Percentiles rank a stretch among this genome's conserved stretches.
phyloP scores from a whole-genome alignment of 1,140 invertebrate genomes.

The Mylabris phalerata region DNA sequence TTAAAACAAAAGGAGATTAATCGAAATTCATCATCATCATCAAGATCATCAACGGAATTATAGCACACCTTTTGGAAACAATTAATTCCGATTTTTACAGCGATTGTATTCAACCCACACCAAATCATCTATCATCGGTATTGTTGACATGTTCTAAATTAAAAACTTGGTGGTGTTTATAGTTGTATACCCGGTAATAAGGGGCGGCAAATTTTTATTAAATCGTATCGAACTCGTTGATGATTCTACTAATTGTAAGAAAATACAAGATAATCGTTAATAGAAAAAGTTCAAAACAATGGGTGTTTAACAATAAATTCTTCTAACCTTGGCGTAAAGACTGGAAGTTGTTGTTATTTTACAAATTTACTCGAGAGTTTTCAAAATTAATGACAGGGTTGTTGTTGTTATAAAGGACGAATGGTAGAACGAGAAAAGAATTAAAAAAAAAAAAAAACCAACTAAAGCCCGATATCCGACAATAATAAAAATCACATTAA shows the following conservation, averaged over 20 bases:
- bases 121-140: constrained; percentile 41
- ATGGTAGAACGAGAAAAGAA: too few species aligned
- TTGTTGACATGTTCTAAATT: constrained; percentile 43
- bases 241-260: too few species aligned
- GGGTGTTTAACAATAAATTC: too few species aligned
- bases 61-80: constrained; percentile 40
- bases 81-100: constrained; percentile 40
- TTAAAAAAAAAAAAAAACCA: too few species aligned
- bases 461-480: background rate
- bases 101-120: constrained; percentile 35
- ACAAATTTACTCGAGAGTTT: too few species aligned
- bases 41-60: constrained; percentile 21
- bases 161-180: constrained; percentile 35
- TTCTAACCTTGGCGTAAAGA: too few species aligned
- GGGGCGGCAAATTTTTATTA: background rate
- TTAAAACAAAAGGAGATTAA: constrained; percentile 38
- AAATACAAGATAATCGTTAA: too few species aligned
- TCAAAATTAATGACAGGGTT: too few species aligned
- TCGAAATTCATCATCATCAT: constrained; percentile 35
- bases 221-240: too few species aligned
- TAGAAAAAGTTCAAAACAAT: too few species aligned
- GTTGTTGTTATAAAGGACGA: too few species aligned
- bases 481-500: constrained; percentile 19
- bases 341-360: too few species aligned
- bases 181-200: constrained; percentile 12